Conservation (phyloP, 1,140 invertebrate genomes). For the Apolygus lucorum region DNA sequence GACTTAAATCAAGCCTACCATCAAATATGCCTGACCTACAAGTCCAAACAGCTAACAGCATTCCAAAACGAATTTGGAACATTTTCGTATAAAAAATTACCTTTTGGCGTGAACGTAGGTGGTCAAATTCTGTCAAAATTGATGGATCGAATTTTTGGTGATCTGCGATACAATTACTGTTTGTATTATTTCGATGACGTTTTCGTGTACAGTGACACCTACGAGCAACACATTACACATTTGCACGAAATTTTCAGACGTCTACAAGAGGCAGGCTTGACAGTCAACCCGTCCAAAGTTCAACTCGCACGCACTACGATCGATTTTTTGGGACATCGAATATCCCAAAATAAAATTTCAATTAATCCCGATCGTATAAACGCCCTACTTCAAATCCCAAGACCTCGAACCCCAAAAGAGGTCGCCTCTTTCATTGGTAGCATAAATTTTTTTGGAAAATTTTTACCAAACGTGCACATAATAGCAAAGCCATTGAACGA, state of each 20-base stretch:
- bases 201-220: slow-evolving; percentile 27
- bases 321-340: slow-evolving; percentile 23
- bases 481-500: neutral
- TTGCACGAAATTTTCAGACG: slow-evolving; percentile 28
- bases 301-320: slow-evolving; percentile 18
- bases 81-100: neutral
- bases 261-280: slow-evolving; percentile 23
- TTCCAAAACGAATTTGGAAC: slow-evolving; percentile 3
- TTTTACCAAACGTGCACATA: neutral
- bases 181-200: slow-evolving; percentile 37
- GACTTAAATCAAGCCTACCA: no score
- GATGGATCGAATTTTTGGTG: slow-evolving; percentile 33
- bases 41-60: neutral
- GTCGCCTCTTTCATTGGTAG: neutral
- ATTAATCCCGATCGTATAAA: slow-evolving; percentile 19
- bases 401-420: slow-evolving; percentile 17
- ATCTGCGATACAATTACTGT: neutral
- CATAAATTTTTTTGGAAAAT: slow-evolving; percentile 7
- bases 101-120: slow-evolving; percentile 15
- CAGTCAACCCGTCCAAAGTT: slow-evolving; percentile 27
- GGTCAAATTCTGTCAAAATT: slow-evolving; percentile 37
- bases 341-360: neutral
- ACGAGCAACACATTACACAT: slow-evolving; percentile 29
- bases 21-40: neutral
- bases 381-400: slow-evolving; percentile 24